Conservation (phyloP, 2,113 vertebrate species). For the Ginglymostoma cirratum region DNA sequence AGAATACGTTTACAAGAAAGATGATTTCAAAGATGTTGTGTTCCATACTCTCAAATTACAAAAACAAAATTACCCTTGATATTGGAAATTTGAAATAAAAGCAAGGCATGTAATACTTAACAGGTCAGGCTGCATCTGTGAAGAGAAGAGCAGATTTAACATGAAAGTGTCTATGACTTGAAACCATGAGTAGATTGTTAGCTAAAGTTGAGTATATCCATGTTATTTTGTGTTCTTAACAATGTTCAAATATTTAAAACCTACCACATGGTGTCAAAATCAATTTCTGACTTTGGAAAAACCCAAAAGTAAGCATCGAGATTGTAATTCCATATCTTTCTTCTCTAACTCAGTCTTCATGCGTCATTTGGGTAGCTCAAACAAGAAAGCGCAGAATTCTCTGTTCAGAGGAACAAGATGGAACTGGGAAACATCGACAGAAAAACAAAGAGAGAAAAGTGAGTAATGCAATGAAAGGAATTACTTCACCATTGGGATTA, state of each 20-base stretch:
- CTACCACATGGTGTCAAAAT: neutral
- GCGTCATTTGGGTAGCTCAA: too few species aligned
- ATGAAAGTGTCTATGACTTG: neutral
- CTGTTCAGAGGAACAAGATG: neutral
- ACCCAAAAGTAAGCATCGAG: neutral
- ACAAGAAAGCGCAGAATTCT: neutral
- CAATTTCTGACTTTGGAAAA: neutral
- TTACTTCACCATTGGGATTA: slow-evolving; percentile 24
- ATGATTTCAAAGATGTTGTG: neutral
- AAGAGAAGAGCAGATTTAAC: neutral
- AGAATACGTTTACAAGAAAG: neutral
- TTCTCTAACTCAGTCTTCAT: neutral
- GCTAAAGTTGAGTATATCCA: neutral
- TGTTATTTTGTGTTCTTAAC: neutral
- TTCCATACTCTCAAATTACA: neutral
- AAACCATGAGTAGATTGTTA: neutral
- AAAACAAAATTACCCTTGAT: too few species aligned
- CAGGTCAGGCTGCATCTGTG: neutral
- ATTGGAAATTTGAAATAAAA: too few species aligned
- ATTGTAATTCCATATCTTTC: neutral
- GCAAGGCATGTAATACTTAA: too few species aligned
- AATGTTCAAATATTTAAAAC: neutral
- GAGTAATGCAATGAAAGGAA: slow-evolving; percentile 27
- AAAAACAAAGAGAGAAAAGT: neutral
- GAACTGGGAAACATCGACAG: neutral